phyloP scores from a whole-genome alignment of 2,113 vertebrate genomes.

The Taurulus bubalis region DNA sequence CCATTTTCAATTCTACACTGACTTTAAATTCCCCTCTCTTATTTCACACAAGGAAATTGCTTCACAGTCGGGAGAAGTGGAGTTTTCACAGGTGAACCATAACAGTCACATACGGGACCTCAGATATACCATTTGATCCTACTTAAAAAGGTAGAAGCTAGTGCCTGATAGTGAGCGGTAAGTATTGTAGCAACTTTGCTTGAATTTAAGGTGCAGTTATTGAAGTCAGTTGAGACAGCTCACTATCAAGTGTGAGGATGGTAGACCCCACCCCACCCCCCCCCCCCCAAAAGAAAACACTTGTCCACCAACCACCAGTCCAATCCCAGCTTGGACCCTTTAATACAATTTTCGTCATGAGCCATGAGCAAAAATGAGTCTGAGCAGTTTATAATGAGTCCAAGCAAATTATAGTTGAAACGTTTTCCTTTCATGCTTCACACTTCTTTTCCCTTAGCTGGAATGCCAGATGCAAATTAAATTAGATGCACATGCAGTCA shows the following conservation, averaged over 20 bases:
- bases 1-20: not conserved
- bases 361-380: not conserved
- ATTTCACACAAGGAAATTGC: not conserved
- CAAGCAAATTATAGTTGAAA: not conserved
- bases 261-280: not conserved
- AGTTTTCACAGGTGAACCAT: conserved; percentile 4
- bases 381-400: not conserved
- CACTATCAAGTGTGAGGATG: not conserved
- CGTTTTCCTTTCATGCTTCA: not conserved
- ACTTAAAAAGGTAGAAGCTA: not conserved
- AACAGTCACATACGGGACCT: not conserved
- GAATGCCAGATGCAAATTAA: not conserved
- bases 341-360: not conserved
- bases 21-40: not conserved
- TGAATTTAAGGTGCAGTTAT: not conserved
- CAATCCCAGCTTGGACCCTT: not conserved
- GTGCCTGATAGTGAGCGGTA: not conserved
- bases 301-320: not conserved
- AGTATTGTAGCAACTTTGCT: not conserved
- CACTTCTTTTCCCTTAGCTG: not conserved
- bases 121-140: not conserved
- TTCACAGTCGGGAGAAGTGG: not conserved
- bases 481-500: not conserved
- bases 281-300: not conserved
- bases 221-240: not conserved